These are phyloP conservation scores for Ctenicera cuprea DNA, from an alignment of 2,888 invertebrate genomes.

Conservation along the genomic window DNA sequence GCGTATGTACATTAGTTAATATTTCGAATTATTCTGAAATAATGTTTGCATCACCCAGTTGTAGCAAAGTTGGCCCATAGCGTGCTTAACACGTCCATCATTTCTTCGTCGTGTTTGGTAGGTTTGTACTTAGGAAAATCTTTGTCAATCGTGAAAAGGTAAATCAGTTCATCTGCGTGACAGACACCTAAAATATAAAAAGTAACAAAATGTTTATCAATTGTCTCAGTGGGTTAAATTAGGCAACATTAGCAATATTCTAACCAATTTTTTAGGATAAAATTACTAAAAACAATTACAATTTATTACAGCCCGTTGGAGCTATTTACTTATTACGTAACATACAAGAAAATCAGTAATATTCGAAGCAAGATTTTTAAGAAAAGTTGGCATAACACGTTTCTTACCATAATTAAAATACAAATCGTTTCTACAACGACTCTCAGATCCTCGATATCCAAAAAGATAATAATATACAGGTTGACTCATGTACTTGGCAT, in stretches of 20 bases:
- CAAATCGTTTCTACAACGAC: conserved; percentile 81
- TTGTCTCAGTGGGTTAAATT: neutral
- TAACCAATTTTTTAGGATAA: too few species aligned
- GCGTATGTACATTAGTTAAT: neutral
- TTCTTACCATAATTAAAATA: conserved; percentile 78
- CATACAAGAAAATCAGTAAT: too few species aligned
- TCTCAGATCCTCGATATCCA: conserved; percentile 79
- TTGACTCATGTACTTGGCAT: conserved; percentile 55
- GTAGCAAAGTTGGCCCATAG: conserved; percentile 17
- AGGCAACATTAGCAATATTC: too few species aligned
- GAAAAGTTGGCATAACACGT: too few species aligned
- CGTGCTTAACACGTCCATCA: neutral
- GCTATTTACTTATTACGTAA: too few species aligned
- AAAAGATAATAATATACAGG: conserved; percentile 82
- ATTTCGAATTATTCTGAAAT: neutral
- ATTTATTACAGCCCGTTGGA: too few species aligned
- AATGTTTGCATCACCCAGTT: conserved; percentile 2
- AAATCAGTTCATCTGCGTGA: conserved; percentile 36
- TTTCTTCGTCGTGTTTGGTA: conserved; percentile 3
- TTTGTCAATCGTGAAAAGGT: conserved; percentile 9
- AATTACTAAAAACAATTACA: too few species aligned
- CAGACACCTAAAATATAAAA: conserved; percentile 28
- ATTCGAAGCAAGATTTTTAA: too few species aligned
- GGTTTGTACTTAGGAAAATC: conserved; percentile 39
- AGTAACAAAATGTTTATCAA: neutral